Conservation (phyloP, 2,797 vertebrate species). For the Melanotaenia maccullochi region DNA sequence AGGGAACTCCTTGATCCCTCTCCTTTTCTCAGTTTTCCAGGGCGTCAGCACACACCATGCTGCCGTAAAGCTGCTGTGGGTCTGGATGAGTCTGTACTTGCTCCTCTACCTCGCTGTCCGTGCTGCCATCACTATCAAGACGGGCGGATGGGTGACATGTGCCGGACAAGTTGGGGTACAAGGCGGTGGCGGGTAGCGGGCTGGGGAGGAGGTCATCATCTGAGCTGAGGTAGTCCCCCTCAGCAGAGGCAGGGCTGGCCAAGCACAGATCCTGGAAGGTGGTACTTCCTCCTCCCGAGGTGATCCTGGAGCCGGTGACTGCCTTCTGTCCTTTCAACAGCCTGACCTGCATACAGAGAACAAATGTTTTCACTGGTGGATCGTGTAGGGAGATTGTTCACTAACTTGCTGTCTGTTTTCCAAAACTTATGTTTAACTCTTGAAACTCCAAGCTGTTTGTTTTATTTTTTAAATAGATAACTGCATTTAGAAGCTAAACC, state of each 20-base stretch:
- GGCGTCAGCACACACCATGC: conserved; percentile 82
- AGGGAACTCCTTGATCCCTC: conserved; percentile 1
- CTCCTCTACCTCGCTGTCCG: conserved; percentile 90
- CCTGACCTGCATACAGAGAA: conserved; percentile 82
- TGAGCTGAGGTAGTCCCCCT: conserved; percentile 94
- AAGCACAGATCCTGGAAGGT: conserved; percentile 88
- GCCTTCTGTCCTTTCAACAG: conserved; percentile 88
- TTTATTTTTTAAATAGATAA: too few relatives aligned
- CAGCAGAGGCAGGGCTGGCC: conserved; percentile 85
- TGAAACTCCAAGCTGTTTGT: too few relatives aligned
- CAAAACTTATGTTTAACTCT: too few relatives aligned
- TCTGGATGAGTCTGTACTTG: conserved; percentile 75
- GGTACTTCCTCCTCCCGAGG: conserved; percentile 64
- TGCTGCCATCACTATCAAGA: conserved; percentile 91
- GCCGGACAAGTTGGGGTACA: conserved; percentile 84
- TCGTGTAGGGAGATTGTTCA: neutral
- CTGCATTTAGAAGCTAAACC: too few relatives aligned
- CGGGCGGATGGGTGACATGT: conserved; percentile 81
- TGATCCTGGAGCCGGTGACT: conserved; percentile 73
- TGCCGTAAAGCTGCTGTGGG: conserved; percentile 79
- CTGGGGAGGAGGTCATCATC: conserved; percentile 92
- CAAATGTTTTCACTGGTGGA: neutral
- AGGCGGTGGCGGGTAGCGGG: conserved; percentile 84
- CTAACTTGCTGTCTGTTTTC: too few relatives aligned
- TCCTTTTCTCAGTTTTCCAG: conserved; percentile 81